These are phyloP conservation scores for Phodopus roborovskii DNA, from an alignment of 2,113 vertebrate genomes.

Conservation along the genomic window DNA sequence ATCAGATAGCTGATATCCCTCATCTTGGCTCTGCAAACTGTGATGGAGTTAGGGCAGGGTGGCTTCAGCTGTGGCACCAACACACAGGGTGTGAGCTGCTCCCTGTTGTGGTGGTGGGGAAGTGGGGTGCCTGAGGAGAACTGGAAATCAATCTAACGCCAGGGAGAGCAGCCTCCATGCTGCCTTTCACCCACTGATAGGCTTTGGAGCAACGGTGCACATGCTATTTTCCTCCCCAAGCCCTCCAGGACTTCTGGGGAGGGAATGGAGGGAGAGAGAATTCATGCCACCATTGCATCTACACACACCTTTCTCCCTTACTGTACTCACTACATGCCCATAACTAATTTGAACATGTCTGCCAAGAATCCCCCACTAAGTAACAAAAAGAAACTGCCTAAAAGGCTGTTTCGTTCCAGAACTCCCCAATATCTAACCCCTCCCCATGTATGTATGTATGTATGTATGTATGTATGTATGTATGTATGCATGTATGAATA, in stretches of 20 bases:
- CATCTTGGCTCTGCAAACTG: not conserved
- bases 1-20: not conserved
- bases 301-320: too few species aligned
- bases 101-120: not conserved
- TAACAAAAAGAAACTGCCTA: not conserved
- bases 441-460: not conserved
- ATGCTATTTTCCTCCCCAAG: not conserved
- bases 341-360: not conserved
- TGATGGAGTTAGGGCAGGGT: not conserved
- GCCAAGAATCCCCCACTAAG: not conserved
- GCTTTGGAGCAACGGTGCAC: rapidly evolving
- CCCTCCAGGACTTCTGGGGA: not conserved
- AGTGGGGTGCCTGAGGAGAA: not conserved
- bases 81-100: not conserved
- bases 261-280: rapidly evolving
- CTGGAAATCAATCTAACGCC: not conserved
- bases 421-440: not conserved
- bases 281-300: not conserved
- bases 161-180: not conserved
- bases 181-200: not conserved
- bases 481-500: not conserved
- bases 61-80: not conserved
- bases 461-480: not conserved
- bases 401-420: not conserved
- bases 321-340: not conserved